phyloP scores from a whole-genome alignment of 2,888 invertebrate genomes.

The Mongoloraphidia duomilia region DNA sequence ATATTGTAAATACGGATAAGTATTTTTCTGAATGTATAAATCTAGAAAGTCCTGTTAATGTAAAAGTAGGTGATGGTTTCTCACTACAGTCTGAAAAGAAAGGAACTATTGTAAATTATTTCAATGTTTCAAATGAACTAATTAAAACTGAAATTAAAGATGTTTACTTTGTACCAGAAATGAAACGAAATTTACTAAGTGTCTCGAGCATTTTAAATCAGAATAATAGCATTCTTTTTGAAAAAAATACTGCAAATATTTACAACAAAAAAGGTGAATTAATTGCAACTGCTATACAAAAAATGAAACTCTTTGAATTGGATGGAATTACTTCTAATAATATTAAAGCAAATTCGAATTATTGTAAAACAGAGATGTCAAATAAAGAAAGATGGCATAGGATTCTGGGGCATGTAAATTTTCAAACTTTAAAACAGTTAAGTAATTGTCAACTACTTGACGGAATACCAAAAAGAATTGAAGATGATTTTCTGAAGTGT shows the following conservation, averaged over 20 bases:
- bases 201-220: conserved; percentile 4
- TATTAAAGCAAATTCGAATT: background rate
- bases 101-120: background rate
- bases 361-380: background rate
- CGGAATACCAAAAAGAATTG: conserved; percentile 9
- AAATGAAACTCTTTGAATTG: conserved; percentile 2
- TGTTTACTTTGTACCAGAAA: conserved; percentile 3
- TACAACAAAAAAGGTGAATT: conserved; percentile 6
- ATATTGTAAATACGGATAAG: conserved; percentile 2
- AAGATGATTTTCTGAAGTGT: conserved; percentile 6
- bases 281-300: conserved; percentile 9
- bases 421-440: conserved; percentile 7
- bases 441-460: conserved; percentile 11
- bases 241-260: conserved; percentile 6
- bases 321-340: background rate
- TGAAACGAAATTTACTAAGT: conserved; percentile 7
- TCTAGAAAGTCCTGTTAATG: background rate
- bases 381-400: conserved; percentile 17
- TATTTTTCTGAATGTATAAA: background rate
- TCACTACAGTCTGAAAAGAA: background rate
- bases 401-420: conserved; percentile 16
- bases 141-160: background rate
- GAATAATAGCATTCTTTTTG: conserved; percentile 7
- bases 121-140: background rate
- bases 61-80: background rate